Evolutionary conservation across 1,140 invertebrate genomes (phyloP), one percentile per base, ranked within the genome.

Genomic region (Leptinotarsa lineolata): DNA sequence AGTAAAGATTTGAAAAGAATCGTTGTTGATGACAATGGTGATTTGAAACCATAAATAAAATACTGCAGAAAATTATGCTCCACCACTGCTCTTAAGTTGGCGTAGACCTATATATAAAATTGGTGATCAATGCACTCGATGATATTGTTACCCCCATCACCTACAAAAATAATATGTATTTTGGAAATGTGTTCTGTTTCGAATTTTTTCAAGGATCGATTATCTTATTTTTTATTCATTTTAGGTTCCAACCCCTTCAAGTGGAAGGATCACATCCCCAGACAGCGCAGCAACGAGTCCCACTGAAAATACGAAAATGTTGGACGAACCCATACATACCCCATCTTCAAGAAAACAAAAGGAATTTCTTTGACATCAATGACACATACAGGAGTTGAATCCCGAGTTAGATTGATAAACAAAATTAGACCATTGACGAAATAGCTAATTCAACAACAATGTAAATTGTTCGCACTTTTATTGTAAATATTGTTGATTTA

Each of bases 311-410:
- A 81, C 79, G 16, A 82, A 77, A 74, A 81, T 81, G 80, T 70
- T 81, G 64, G 80, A 81, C 39, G 82, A 83, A 54, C 73, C 77
- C 20, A 74, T 78, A 60, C 76, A 74, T 24, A 81, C 81, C 73
- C 82, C 82, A 79, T 83, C 82, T 80, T 82, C 79, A 70, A 73
- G 78, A 59, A 82, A 80, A 77, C 76, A 80, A 64, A 80, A 79
- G 69, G 82, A 83, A 66, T 83, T 81, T 79, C 80, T 82, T 75
- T 83, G 82, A 78, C 78, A 67, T 24, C 76, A 71, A 71, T 73
- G 39, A 65, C 58, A 60, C 22, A n/a, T 54, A 15, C 48, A 54
- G 15, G 48, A 54, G 48, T n/a, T 54, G 4, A 54, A 18, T 18
- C n/a, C 15, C 48, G n/a, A 54, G 48, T 54, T 18, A 54, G 48